Conservation (phyloP, 2,113 vertebrate genomes). For the Regulus satrapa region DNA sequence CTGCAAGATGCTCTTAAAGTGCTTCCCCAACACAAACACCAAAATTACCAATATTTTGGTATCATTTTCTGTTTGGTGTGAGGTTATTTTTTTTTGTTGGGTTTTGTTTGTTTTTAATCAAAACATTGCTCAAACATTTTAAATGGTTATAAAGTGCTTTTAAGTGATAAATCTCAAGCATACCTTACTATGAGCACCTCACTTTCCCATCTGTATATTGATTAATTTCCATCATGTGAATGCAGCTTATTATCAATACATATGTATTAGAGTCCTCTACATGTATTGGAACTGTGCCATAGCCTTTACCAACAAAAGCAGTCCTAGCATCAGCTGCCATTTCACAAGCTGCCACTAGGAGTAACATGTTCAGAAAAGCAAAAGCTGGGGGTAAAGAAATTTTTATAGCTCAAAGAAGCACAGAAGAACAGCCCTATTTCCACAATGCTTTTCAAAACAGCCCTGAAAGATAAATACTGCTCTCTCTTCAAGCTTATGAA, state of each 20-base stretch:
- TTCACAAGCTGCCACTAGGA: not conserved
- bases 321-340: not conserved
- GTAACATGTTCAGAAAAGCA: not conserved
- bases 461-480: not conserved
- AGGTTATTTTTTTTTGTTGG: too few relatives aligned
- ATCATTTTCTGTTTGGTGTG: not conserved
- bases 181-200: not conserved
- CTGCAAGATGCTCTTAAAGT: not conserved
- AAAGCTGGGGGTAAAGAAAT: not conserved
- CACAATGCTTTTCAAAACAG: not conserved
- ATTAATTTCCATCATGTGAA: not conserved
- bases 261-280: not conserved
- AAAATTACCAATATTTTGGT: not conserved
- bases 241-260: not conserved
- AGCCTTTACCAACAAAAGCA: not conserved
- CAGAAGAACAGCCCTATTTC: not conserved
- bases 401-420: not conserved
- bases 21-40: not conserved
- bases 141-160: not conserved
- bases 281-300: not conserved
- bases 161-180: not conserved
- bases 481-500: not conserved
- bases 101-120: not conserved
- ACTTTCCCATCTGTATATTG: accelerated
- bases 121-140: not conserved